phyloP scores from a whole-genome alignment of 2,797 vertebrate species.

The Rhinoraja longicauda region DNA sequence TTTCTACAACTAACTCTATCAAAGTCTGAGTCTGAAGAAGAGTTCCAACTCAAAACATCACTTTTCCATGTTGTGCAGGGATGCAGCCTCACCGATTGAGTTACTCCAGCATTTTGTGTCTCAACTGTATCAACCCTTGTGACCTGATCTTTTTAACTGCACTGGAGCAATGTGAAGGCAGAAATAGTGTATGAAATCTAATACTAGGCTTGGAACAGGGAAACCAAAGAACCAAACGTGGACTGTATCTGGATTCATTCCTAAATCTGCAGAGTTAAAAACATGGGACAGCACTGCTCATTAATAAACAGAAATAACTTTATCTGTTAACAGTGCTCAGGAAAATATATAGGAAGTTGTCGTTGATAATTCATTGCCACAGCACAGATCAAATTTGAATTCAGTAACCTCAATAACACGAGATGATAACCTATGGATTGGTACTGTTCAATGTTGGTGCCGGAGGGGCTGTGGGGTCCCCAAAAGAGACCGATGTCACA shows the following conservation, averaged over 20 bases:
- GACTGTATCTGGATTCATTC: background rate
- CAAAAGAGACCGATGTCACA: background rate
- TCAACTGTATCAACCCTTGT: background rate
- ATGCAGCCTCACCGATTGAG: too few species aligned
- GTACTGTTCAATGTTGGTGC: background rate
- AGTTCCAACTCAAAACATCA: too few species aligned
- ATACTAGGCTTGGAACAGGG: background rate
- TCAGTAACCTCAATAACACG: background rate
- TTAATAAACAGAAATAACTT: background rate
- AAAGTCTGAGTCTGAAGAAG: too few species aligned
- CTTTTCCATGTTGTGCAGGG: too few species aligned
- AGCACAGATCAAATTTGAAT: background rate
- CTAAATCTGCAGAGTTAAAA: background rate
- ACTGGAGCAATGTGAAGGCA: background rate
- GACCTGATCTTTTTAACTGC: background rate
- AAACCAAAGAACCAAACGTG: background rate
- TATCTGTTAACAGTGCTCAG: background rate
- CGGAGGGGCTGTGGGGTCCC: background rate
- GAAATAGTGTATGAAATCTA: background rate
- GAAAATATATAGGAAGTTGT: background rate
- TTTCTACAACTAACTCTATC: too few species aligned
- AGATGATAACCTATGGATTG: background rate
- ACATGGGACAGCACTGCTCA: background rate
- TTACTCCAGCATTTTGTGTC: too few species aligned
- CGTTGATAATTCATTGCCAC: background rate